phyloP scores from a whole-genome alignment of 1,140 invertebrate species.

The Ips nitidus region DNA sequence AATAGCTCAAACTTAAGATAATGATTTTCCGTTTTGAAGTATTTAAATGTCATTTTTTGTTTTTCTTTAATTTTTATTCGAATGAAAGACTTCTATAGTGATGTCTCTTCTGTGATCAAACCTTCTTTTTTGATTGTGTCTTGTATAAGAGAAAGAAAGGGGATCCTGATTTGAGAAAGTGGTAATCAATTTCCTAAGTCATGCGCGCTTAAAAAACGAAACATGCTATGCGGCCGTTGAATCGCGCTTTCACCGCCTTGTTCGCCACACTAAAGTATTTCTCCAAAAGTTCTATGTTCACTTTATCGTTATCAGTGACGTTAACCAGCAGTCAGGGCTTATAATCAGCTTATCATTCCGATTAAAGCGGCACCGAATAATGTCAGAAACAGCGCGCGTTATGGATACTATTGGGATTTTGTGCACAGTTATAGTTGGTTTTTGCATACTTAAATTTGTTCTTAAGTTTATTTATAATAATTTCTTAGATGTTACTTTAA shows the following conservation, averaged over 20 bases:
- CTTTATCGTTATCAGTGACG: neutral
- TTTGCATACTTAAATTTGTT: conserved; percentile 44
- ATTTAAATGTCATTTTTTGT: too few relatives aligned
- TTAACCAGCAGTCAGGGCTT: neutral
- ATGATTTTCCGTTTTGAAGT: too few relatives aligned
- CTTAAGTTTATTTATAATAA: conserved; percentile 49
- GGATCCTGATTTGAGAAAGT: conserved; percentile 25
- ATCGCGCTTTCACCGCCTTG: conserved; percentile 9
- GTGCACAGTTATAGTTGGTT: conserved; percentile 45
- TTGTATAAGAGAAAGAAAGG: conserved; percentile 12
- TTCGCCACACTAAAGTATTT: neutral
- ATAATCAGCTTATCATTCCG: conserved; percentile 11
- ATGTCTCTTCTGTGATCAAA: neutral
- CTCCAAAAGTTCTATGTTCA: neutral
- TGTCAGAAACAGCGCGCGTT: conserved; percentile 3
- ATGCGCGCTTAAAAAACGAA: conserved; percentile 29
- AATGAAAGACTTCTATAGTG: too few relatives aligned
- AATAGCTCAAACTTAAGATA: too few relatives aligned
- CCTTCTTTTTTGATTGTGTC: neutral
- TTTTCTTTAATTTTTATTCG: too few relatives aligned
- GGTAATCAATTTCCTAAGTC: conserved; percentile 15
- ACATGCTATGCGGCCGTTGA: conserved; percentile 21
- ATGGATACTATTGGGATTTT: conserved; percentile 41
- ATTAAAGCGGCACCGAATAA: neutral
- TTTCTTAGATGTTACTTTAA: conserved; percentile 50